Evolutionary conservation across 2,888 invertebrate species (phyloP), one percentile per base, ranked within the genome.

Genomic region (Bombylius discolor): DNA sequence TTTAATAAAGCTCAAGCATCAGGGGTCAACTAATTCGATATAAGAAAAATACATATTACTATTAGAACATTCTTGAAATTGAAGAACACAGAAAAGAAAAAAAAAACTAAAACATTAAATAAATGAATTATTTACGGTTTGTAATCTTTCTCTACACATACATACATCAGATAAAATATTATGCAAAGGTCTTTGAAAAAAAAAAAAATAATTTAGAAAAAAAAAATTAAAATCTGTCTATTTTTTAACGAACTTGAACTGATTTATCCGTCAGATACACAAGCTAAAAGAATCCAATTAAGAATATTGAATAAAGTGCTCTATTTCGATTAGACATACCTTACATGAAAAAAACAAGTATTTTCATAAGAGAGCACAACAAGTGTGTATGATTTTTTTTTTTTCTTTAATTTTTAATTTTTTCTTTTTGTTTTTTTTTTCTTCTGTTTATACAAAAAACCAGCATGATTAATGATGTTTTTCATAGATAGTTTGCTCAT

Each of bases 391-490:
- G 3, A n/a, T n/a, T n/a, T 42, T 11, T 42, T 42, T 42, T 3
- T 11, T 42, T 42, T 42, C 12, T 42, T 36, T 36, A 23, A 23
- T 36, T 36, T 36, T 6, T 6, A 36, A 8, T 9, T 36, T 6
- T 36, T 8, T 36, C 36, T 4, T 8, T 36, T 9, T 36, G 36
- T 36, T 8, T 36, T 8, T 36, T 36, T 36, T 6, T 36, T 36
- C 1, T 9, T 36, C 36, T 9, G 6, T 36, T 36, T 36, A 6
- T 8, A 36, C 36, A 36, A 6, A 6, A 9, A 34, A 8, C 49
- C 11, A 11, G 12, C 39, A 45, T 54, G 53, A 54, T 54, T 54
- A 54, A 54, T 54, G 49, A n/a, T 44, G 48, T 48, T 48, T 36
- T 48, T 53, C 48, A 48, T 31, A 45, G 32, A 48, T 23, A 53